Evolutionary conservation across 1,140 invertebrate genomes (phyloP).

Genomic region (Drosophila oshimai): DNA sequence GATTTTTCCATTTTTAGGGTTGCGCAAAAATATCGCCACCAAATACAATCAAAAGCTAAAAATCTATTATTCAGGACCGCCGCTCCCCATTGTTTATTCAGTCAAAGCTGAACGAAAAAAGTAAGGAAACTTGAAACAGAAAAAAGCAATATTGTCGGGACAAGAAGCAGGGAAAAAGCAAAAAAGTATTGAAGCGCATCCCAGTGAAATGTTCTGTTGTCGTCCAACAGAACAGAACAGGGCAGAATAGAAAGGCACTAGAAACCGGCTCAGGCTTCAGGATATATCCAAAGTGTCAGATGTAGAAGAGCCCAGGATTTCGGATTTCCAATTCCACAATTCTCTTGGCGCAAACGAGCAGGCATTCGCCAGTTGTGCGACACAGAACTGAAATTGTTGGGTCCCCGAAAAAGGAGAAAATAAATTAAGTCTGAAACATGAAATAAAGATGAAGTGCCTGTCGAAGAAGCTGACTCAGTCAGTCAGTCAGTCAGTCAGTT

Average conservation of each 20-base stretch:
- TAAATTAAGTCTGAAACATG: constrained; percentile 69
- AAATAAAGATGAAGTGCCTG: constrained; percentile 76
- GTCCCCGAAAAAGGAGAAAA: constrained; percentile 19
- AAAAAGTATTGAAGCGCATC: constrained; percentile 26
- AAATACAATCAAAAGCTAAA: constrained; percentile 75
- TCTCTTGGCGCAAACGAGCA: constrained; percentile 39
- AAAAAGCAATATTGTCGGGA: constrained; percentile 38
- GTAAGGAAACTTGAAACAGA: constrained; percentile 15
- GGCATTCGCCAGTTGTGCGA: constrained; percentile 49
- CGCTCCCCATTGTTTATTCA: constrained; percentile 59
- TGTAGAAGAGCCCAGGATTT: constrained; percentile 62
- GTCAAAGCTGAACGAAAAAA: constrained; percentile 20
- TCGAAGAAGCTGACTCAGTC: constrained; percentile 41
- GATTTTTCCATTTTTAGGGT: constrained; percentile 27
- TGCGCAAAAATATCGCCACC: constrained; percentile 42
- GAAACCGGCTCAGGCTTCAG: neutral
- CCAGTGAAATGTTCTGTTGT: constrained; percentile 26
- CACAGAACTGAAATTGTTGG: constrained; percentile 55
- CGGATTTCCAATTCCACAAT: constrained; percentile 53
- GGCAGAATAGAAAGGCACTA: constrained; percentile 15
- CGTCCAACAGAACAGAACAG: constrained; percentile 16
- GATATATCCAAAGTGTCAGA: constrained; percentile 72
- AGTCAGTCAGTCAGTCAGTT: constrained; percentile 31
- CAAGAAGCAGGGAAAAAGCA: neutral
- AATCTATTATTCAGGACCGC: constrained; percentile 71